Conservation (phyloP, 1,140 invertebrate genomes). For the Ceratosolen fusciceps region DNA sequence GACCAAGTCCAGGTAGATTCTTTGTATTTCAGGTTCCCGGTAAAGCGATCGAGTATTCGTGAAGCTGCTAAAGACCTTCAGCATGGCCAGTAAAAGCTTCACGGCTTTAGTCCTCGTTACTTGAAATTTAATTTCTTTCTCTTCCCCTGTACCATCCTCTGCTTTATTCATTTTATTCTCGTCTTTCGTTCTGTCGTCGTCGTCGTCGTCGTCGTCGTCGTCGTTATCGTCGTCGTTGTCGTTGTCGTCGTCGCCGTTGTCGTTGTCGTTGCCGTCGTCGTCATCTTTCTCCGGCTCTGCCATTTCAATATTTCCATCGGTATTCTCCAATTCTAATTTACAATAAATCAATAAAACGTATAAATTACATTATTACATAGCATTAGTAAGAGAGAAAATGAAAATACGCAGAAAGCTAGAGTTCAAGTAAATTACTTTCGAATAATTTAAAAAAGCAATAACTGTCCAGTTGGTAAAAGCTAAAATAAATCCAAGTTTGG, state of each 20-base stretch:
- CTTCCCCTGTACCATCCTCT: not conserved
- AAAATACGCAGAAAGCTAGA: too few species aligned
- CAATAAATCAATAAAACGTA: not conserved
- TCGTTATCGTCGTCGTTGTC: slow-evolving; percentile 58
- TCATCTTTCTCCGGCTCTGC: not conserved
- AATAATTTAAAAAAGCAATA: too few species aligned
- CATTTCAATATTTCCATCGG: not conserved
- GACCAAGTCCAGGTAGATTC: slow-evolving; percentile 85
- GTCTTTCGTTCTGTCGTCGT: slow-evolving; percentile 5
- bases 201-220: slow-evolving; percentile 59
- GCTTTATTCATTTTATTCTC: not conserved
- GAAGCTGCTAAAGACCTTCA: slow-evolving; percentile 85
- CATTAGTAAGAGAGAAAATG: too few species aligned
- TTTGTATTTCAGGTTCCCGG: slow-evolving; percentile 81
- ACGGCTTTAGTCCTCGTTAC: slow-evolving; percentile 70
- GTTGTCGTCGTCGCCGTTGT: slow-evolving; percentile 53
- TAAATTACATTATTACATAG: too few species aligned
- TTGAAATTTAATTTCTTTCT: slow-evolving; percentile 51
- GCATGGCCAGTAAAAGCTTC: slow-evolving; percentile 79
- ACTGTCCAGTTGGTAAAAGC: too few species aligned
- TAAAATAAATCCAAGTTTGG: too few species aligned
- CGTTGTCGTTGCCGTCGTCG: slow-evolving; percentile 42
- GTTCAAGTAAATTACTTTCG: too few species aligned
- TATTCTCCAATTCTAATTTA: not conserved
- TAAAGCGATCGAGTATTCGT: slow-evolving; percentile 85